Evolutionary conservation across 2,113 vertebrate species (phyloP).

Genomic region (Cyanoderma ruficeps): DNA sequence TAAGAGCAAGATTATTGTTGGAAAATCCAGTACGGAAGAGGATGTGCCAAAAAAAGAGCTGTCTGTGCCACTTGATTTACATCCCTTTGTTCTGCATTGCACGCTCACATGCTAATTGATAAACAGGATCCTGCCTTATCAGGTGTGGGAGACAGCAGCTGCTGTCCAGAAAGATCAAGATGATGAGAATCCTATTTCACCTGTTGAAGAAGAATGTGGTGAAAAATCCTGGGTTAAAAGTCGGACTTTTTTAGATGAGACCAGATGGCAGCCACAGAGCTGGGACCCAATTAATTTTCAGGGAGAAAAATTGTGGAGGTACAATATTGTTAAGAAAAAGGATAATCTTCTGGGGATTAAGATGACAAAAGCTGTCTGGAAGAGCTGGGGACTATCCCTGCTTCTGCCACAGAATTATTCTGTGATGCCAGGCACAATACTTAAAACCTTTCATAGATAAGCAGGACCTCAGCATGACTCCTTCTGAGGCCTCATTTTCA

Average conservation of each 20-base stretch:
- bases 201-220: background rate
- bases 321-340: background rate
- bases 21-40: background rate
- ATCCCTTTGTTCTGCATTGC: background rate
- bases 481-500: background rate
- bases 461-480: background rate
- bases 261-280: background rate
- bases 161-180: constrained; percentile 21
- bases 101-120: background rate
- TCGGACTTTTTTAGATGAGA: background rate
- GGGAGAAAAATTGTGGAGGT: background rate
- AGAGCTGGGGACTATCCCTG: background rate
- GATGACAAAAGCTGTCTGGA: background rate
- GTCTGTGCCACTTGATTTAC: background rate
- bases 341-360: constrained; percentile 9
- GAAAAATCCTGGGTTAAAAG: background rate
- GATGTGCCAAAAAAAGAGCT: constrained; percentile 5
- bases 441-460: background rate
- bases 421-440: background rate
- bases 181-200: constrained; percentile 11
- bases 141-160: background rate
- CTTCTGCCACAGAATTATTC: background rate
- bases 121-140: constrained; percentile 36
- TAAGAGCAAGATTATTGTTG: background rate
- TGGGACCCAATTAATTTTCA: background rate